Conservation (phyloP, 1,140 invertebrate species). For the Lasioglossum baleicum region DNA sequence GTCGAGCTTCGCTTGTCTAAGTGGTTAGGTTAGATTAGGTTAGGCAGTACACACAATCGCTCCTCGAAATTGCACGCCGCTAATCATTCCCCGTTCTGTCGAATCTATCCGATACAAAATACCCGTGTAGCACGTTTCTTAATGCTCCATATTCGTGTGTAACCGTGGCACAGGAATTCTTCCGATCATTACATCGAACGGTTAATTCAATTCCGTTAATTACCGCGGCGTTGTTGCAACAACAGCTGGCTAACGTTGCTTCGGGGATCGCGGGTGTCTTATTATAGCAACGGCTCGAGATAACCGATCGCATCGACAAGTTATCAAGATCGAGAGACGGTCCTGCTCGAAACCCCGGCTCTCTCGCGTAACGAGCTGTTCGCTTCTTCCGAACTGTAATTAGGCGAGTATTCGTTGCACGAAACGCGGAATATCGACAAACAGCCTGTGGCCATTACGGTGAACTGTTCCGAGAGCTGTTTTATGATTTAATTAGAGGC, state of each 20-base stretch:
- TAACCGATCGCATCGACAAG: background rate
- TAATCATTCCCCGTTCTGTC: too few species aligned
- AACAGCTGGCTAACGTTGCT: background rate
- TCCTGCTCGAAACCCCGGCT: background rate
- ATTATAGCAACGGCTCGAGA: background rate
- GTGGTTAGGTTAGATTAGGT: too few species aligned
- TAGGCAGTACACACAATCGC: too few species aligned
- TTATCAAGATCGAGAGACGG: slow-evolving; percentile 12
- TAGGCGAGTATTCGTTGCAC: background rate
- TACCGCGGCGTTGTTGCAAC: background rate
- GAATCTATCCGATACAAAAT: too few species aligned
- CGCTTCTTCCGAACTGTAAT: slow-evolving; percentile 7
- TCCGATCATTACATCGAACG: background rate
- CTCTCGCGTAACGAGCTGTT: background rate
- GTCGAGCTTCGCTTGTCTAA: too few species aligned
- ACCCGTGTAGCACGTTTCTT: too few species aligned
- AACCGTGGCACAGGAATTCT: background rate
- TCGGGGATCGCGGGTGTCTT: background rate
- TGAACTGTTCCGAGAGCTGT: background rate
- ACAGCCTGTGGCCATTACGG: background rate
- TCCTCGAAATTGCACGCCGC: too few species aligned
- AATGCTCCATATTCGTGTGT: too few species aligned
- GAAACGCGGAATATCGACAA: slow-evolving; percentile 3
- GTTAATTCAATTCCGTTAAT: slow-evolving; percentile 26
- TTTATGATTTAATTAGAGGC: slow-evolving; percentile 5